phyloP scores from a whole-genome alignment of 2,888 invertebrate genomes.

The Carcina quercana region DNA sequence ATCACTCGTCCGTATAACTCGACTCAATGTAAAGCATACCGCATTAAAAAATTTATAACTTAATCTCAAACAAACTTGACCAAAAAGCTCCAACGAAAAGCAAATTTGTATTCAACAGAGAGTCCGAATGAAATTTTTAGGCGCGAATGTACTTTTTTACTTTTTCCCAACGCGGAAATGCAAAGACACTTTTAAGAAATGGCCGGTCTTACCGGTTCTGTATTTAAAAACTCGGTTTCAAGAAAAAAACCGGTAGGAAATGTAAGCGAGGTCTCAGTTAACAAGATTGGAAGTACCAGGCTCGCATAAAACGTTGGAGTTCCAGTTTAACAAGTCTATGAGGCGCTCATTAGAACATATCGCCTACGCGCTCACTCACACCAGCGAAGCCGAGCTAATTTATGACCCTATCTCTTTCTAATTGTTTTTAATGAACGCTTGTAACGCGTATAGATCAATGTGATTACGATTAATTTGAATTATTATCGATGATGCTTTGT shows the following conservation, averaged over 20 bases:
- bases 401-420: slow-evolving; percentile 49
- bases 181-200: slow-evolving; percentile 60
- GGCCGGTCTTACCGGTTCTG: slow-evolving; percentile 55
- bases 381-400: slow-evolving; percentile 35
- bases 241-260: slow-evolving; percentile 61
- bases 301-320: slow-evolving; percentile 44
- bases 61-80: slow-evolving; percentile 33
- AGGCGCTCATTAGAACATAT: slow-evolving; percentile 42
- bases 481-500: slow-evolving; percentile 3
- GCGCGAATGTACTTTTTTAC: slow-evolving; percentile 59
- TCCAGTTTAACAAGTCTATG: slow-evolving; percentile 43
- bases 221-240: slow-evolving; percentile 48
- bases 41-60: slow-evolving; percentile 26
- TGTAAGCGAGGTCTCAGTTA: slow-evolving; percentile 62
- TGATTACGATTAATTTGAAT: slow-evolving; percentile 4
- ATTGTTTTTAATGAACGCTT: slow-evolving; percentile 20
- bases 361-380: slow-evolving; percentile 46
- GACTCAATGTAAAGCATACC: background rate
- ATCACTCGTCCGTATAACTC: no score
- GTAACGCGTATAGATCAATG: slow-evolving; percentile 3
- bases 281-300: slow-evolving; percentile 65
- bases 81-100: slow-evolving; percentile 24
- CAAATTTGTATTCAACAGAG: slow-evolving; percentile 26
- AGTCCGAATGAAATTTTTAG: slow-evolving; percentile 38
- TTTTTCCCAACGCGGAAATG: slow-evolving; percentile 67